Percentiles rank a stretch among this genome's conserved stretches.
Conservation (phyloP, 53 echinoderm and acorn worm species). For the Echinometra lucunter region DNA sequence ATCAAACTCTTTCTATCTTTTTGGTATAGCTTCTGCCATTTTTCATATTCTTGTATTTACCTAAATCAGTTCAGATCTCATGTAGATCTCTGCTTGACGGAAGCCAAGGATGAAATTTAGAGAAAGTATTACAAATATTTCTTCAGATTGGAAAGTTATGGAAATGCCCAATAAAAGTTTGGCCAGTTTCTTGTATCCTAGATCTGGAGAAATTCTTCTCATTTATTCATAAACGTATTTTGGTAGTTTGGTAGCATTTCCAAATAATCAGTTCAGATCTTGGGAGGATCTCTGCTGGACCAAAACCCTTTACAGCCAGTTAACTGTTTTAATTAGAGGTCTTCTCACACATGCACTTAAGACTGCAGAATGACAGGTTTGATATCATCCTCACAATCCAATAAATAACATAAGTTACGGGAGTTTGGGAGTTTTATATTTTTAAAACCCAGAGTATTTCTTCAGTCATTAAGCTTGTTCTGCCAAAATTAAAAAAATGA, state of each 20-base stretch:
- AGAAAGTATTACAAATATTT: neutral
- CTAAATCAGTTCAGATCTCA: neutral
- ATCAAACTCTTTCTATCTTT: neutral
- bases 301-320: neutral
- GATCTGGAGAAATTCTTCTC: neutral
- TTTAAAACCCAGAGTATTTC: neutral
- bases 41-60: neutral
- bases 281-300: neutral
- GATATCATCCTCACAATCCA: neutral
- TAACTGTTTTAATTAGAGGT: neutral
- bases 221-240: no score
- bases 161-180: neutral
- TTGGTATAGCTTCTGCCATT: neutral
- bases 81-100: neutral
- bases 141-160: neutral
- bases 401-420: neutral
- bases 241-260: neutral
- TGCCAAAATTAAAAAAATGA: neutral
- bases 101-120: neutral
- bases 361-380: neutral
- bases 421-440: neutral
- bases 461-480: neutral
- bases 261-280: neutral
- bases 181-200: neutral
- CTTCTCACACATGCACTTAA: neutral